Evolutionary conservation across 2,888 invertebrate species (phyloP).

Genomic region (Clivina fossor): DNA sequence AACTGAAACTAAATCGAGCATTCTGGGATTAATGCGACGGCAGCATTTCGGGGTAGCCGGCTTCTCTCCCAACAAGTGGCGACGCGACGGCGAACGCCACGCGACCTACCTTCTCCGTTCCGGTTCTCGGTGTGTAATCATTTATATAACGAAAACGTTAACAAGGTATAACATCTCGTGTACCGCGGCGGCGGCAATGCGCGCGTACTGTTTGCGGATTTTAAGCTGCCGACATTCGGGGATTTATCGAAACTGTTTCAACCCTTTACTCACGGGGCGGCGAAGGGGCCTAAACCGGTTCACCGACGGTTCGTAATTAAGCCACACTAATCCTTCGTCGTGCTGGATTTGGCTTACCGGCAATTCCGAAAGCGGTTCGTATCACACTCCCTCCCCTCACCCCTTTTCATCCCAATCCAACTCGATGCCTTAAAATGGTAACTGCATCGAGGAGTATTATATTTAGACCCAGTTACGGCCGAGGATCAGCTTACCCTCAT

Average conservation of each 20-base stretch:
- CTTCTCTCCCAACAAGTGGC: slow-evolving; percentile 26
- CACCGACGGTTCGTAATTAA: slow-evolving; percentile 29
- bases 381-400: not conserved
- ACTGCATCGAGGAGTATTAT: no score
- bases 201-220: slow-evolving; percentile 25
- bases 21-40: slow-evolving; percentile 18
- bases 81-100: no score
- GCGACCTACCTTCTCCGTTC: slow-evolving; percentile 19
- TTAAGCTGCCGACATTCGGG: slow-evolving; percentile 33
- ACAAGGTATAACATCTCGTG: slow-evolving; percentile 21
- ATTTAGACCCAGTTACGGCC: no score
- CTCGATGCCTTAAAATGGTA: no score
- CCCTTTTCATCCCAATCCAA: no score
- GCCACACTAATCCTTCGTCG: slow-evolving; percentile 28
- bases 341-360: slow-evolving; percentile 16
- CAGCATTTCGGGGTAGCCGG: no score
- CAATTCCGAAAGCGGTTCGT: not conserved
- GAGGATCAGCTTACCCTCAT: no score
- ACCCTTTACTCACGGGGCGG: slow-evolving; percentile 28
- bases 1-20: slow-evolving; percentile 25
- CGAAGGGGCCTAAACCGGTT: no score
- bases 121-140: slow-evolving; percentile 25
- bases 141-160: slow-evolving; percentile 22
- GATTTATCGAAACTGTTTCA: slow-evolving; percentile 31
- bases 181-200: slow-evolving; percentile 8